Conservation (phyloP, 2,113 vertebrate genomes). For the Nothocercus nigrocapillus region DNA sequence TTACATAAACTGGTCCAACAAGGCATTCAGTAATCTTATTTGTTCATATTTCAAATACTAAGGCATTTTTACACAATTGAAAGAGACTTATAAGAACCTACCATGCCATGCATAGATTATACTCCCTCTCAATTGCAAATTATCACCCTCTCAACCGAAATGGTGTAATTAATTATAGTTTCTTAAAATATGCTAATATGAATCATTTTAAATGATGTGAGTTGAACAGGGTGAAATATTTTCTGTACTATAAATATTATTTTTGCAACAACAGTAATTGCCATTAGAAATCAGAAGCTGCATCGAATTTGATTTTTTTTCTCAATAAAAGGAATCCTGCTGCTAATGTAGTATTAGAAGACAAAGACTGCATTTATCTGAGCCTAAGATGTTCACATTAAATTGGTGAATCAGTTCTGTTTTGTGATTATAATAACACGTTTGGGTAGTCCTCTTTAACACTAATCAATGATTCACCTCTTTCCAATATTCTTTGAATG, state of each 20-base stretch:
- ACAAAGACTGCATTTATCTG: not conserved
- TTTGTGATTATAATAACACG: slow-evolving; percentile 26
- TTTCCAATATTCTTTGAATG: not conserved
- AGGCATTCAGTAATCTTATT: not conserved
- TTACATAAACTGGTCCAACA: not conserved
- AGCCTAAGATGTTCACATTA: not conserved
- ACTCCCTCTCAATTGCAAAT: slow-evolving; percentile 10
- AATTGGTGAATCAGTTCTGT: not conserved
- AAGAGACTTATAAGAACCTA: not conserved
- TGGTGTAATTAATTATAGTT: not conserved
- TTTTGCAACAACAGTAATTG: slow-evolving; percentile 11
- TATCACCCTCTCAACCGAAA: not conserved
- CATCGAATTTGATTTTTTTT: not conserved
- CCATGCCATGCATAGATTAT: not conserved
- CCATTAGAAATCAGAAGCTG: not conserved
- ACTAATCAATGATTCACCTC: not conserved
- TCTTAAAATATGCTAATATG: slow-evolving; percentile 23
- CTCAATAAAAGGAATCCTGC: not conserved
- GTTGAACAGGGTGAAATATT: not conserved
- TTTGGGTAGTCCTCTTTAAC: not conserved
- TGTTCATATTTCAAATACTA: not conserved
- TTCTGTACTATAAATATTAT: not conserved
- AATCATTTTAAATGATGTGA: not conserved
- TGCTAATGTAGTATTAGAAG: not conserved
- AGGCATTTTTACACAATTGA: not conserved